Percentiles rank a stretch among this genome's conserved stretches.
phyloP scores from a whole-genome alignment of 2,888 invertebrate species.

The Chironomus tentans region DNA sequence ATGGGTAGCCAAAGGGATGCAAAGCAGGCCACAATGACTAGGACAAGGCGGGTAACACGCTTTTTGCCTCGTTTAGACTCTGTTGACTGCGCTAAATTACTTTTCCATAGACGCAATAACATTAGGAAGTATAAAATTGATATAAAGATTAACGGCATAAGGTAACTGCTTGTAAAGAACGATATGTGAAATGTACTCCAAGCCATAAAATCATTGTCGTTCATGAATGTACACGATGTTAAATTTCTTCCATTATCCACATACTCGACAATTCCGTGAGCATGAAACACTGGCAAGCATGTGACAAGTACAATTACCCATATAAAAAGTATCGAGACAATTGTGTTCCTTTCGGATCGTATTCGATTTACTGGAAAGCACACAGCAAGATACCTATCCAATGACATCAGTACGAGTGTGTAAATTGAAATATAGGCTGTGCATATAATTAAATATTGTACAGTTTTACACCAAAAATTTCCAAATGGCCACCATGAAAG shows the following conservation, averaged over 20 bases:
- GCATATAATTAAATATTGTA: slow-evolving; percentile 83
- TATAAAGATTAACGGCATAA: slow-evolving; percentile 35
- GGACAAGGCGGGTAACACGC: slow-evolving; percentile 82
- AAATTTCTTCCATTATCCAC: slow-evolving; percentile 47
- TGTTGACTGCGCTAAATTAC: slow-evolving; percentile 9
- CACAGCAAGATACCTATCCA: slow-evolving; percentile 85
- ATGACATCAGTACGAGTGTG: slow-evolving; percentile 85
- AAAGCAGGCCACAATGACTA: slow-evolving; percentile 84
- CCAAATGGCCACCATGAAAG: slow-evolving; percentile 83
- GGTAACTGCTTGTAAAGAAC: slow-evolving; percentile 78
- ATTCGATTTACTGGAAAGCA: slow-evolving; percentile 81
- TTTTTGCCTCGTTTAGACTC: slow-evolving; percentile 69
- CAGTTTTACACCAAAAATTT: slow-evolving; percentile 75
- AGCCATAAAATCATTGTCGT: slow-evolving; percentile 43
- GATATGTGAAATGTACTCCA: slow-evolving; percentile 50
- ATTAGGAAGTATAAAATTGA: slow-evolving; percentile 6
- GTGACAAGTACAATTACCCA: slow-evolving; percentile 70
- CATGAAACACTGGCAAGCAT: slow-evolving; percentile 61
- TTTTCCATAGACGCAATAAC: slow-evolving; percentile 21
- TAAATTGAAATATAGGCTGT: slow-evolving; percentile 89
- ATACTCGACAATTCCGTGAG: slow-evolving; percentile 51
- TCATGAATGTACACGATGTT: slow-evolving; percentile 51
- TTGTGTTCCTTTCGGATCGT: slow-evolving; percentile 69
- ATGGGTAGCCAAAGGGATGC: slow-evolving; percentile 35
- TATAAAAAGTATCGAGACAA: slow-evolving; percentile 61